Conservation (phyloP, 1,140 invertebrate genomes). For the Littorina saxatilis region DNA sequence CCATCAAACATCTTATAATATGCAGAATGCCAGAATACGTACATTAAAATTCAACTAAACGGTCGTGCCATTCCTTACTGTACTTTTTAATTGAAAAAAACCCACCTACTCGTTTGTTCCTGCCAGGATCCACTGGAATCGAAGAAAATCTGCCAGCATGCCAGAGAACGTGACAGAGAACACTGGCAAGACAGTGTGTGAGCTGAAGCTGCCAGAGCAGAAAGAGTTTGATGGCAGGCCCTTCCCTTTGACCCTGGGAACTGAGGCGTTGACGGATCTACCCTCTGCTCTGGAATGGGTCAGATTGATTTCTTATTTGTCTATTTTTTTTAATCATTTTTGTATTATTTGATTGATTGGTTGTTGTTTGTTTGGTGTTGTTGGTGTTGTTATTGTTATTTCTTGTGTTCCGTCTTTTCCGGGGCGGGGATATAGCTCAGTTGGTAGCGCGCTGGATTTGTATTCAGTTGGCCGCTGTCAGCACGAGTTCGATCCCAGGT, state of each 20-base stretch:
- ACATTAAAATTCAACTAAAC: too few species aligned
- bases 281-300: constrained; percentile 9
- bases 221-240: constrained; percentile 53
- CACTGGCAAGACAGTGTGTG: background rate
- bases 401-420: constrained; percentile 1
- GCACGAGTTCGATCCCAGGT: too few species aligned
- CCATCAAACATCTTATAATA: too few species aligned
- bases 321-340: background rate
- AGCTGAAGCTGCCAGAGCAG: constrained; percentile 51
- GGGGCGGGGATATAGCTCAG: too few species aligned
- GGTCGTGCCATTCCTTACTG: too few species aligned
- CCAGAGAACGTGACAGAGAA: background rate
- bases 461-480: too few species aligned
- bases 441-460: too few species aligned
- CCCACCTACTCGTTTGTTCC: background rate
- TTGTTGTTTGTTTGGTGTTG: background rate
- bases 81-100: background rate
- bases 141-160: background rate
- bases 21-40: too few species aligned
- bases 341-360: background rate
- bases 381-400: too few species aligned
- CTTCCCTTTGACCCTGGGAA: constrained; percentile 56
- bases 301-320: background rate
- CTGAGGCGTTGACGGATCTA: background rate
- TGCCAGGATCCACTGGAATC: background rate